Base-by-base conservation (phyloP, 2,797 vertebrate species). In the Gephyroberyx darwinii region DNA sequence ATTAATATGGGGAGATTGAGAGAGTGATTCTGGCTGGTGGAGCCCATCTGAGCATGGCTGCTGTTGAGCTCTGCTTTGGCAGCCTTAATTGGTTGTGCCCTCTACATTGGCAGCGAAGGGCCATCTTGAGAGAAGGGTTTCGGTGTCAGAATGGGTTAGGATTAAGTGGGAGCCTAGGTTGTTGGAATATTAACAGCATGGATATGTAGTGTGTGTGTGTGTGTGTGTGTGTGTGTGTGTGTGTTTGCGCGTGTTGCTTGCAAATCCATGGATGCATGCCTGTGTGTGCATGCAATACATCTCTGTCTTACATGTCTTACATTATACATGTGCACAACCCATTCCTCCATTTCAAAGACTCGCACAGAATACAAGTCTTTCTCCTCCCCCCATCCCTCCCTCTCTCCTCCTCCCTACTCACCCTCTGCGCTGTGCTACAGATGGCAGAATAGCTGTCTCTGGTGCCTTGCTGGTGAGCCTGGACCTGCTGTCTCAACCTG, bases 401-500 rank as follows among this genome's bases (percentile, higher is more conserved):
- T 71, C 54, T n/a, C 52, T 54, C 65, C 51, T 39, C 75, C 75
- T 77, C 63, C 52, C 69, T 65, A 91, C 95, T 95, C 93, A 99
- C 98, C 80, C 97, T 95, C 91, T 99, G 97, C 0, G 97, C 97
- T 5, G 98, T 98, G 84, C 96, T 99, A 90, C 96, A 99, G 94
- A 99, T 96, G 60, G 98, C 97, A 0, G 96, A 96, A 89, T 99
- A 99, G 81, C 98, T 99, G 89, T 99, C 98, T 87, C 91, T 95
- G 7, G 95, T 96, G 78, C 98, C 98, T 91, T 99, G 98, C 86
- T 97, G 95, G 76, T 98, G 96, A 55, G 90, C 92, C 56, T 96
- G 94, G 78, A 97, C 92, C 63, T 94, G 96, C 92, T 97, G 97
- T 82, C 94, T 96, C 74, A 98, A 95, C 76, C 95, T 95, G 69